Conservation (phyloP, 2,113 vertebrate species). For the Synchiropus splendidus region DNA sequence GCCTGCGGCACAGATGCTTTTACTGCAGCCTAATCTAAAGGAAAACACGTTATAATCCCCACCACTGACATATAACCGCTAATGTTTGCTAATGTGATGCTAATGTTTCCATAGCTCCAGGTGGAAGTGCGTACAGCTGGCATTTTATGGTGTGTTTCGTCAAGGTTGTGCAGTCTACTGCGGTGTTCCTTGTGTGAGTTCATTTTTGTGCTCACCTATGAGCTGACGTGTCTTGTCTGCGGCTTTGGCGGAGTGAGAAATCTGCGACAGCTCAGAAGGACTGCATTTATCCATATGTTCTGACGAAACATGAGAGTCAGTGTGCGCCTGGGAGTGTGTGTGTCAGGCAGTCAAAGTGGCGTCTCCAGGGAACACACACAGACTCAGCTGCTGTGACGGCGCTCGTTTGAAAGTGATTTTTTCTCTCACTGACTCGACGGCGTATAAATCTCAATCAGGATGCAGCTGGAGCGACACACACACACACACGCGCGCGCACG, state of each 20-base stretch:
- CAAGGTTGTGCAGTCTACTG: not conserved
- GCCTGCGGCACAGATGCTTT: no score
- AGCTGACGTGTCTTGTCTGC: no score
- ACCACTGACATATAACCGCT: no score
- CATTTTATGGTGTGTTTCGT: no score
- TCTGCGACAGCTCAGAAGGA: not conserved
- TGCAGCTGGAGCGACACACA: slow-evolving; percentile 28
- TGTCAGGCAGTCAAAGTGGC: slow-evolving; percentile 18
- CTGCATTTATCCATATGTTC: slow-evolving; percentile 2
- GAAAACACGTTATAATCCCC: no score
- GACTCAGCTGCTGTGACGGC: slow-evolving; percentile 43
- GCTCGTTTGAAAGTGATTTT: slow-evolving; percentile 44
- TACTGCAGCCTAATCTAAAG: no score
- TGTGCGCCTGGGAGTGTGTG: slow-evolving; percentile 15
- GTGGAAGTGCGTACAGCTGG: no score
- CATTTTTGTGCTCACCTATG: no score
- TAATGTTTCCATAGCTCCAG: no score
- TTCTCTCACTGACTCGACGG: slow-evolving; percentile 31
- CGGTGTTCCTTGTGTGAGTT: no score
- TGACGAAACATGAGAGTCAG: slow-evolving; percentile 13
- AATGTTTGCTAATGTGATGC: no score
- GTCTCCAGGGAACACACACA: slow-evolving; percentile 17
- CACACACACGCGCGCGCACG: slow-evolving; percentile 16
- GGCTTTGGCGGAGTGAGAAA: not conserved
- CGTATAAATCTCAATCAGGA: slow-evolving; percentile 57